Evolutionary conservation across 1,140 invertebrate species (phyloP), one percentile per base, ranked within the genome.

Genomic region (Drosophila tristis): DNA sequence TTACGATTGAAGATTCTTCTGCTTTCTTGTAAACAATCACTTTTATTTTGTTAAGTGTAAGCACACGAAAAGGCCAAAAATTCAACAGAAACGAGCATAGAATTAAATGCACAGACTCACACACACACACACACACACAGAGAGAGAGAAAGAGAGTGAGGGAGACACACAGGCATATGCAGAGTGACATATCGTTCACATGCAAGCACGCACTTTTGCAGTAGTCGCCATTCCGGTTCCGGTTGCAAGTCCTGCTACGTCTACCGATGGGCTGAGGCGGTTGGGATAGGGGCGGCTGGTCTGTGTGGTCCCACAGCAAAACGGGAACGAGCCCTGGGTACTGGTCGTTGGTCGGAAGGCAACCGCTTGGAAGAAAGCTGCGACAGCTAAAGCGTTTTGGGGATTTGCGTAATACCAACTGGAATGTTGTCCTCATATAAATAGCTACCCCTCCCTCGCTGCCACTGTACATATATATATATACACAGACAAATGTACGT

Each of bases 381-480:
- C 82, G 82, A 86, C 82, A 86, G 82, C 74, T 87, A 86, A 86
- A 86, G 82, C 82, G 79, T 87, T 86, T 39, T 76, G 75, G 82
- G 80, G 82, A 86, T 86, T 86, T 86, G 82, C 78, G 82, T 86
- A 86, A 86, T 87, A 82, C 82, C 82, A 71, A 86, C 82, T 87
- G 78, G 82, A 86, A 87, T 86, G 78, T 86, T 86, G 82, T 86
- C 78, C 35, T 87, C 82, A 86, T 82, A 86, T 86, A 86, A 86
- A 86, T 86, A 86, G 82, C 82, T 87, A 68, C 57, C 53, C 51
- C 50, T 70, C 35, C 35, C 58, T 42, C 59, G 25, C 25, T 20
- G 15, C 6, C 45, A 20, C 7, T 4, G 5, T 26, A 39, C 20
- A 9, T 51, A 35, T 43, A 39, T 1, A 20, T 20, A 20, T 20